These are phyloP conservation scores for Platysternon megacephalum DNA, from an alignment of 2,113 vertebrate genomes.

Conservation along the genomic window DNA sequence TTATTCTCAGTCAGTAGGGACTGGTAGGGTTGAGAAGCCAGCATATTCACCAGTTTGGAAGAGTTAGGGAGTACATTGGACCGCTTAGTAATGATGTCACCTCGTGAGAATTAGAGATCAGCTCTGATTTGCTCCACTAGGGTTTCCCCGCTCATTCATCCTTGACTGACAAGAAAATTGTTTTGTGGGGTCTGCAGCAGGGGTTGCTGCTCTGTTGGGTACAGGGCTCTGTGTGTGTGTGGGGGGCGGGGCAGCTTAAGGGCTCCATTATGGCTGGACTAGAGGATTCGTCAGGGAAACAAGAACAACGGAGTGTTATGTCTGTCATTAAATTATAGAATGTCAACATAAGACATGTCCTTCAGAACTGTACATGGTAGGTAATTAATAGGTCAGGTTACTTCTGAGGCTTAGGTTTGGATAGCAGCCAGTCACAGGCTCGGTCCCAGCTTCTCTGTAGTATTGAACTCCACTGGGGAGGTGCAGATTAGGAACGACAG, in stretches of 20 bases:
- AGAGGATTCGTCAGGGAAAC: not conserved
- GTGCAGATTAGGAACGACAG: not conserved
- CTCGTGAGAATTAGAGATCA: not conserved
- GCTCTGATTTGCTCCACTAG: not conserved
- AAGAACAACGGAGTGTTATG: not conserved
- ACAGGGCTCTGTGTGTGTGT: too few species aligned
- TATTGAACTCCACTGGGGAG: not conserved
- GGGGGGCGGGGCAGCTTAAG: not conserved
- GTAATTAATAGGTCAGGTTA: not conserved
- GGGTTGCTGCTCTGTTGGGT: not conserved
- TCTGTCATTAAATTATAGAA: not conserved
- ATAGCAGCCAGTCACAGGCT: not conserved
- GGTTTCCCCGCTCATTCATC: not conserved
- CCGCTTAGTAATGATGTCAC: not conserved
- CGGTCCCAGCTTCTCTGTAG: not conserved
- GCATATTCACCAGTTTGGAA: not conserved
- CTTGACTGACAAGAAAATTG: not conserved
- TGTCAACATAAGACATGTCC: not conserved
- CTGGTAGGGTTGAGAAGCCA: not conserved
- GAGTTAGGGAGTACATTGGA: not conserved
- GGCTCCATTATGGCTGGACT: not conserved
- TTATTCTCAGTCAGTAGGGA: not conserved
- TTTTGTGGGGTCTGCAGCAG: not conserved
- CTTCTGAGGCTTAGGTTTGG: not conserved
- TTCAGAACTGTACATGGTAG: not conserved